A percentile compares a stretch with the other conserved stretches of the same genome.
Conservation (phyloP, 2,113 vertebrate species). For the Corvus hawaiiensis region DNA sequence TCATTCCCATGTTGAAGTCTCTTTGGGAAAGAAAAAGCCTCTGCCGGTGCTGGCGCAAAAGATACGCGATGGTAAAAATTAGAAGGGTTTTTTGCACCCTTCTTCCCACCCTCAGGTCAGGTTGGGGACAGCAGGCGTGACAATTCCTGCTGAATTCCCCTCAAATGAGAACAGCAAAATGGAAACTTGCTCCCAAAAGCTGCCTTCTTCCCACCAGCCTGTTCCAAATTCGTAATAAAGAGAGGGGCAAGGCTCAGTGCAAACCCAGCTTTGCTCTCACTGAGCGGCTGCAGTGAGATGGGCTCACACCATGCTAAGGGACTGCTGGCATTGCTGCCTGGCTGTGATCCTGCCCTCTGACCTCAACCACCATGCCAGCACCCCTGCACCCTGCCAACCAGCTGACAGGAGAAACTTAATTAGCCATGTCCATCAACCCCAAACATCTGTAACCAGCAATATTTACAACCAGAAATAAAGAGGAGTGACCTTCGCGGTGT, state of each 20-base stretch:
- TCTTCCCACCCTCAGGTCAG: not conserved
- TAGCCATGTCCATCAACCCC: constrained; percentile 31
- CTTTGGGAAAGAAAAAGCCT: not conserved
- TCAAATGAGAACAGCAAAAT: not conserved
- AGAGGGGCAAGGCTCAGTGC: not conserved
- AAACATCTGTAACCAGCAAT: constrained; percentile 63
- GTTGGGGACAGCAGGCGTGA: not conserved
- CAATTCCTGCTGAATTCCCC: not conserved
- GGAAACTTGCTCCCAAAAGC: not conserved
- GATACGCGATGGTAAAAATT: not conserved
- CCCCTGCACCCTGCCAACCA: constrained; percentile 17
- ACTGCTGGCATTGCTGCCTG: fast-evolving
- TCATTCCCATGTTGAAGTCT: not conserved
- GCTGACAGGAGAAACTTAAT: constrained; percentile 39
- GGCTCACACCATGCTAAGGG: fast-evolving
- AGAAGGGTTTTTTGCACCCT: not conserved
- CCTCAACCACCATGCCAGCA: not conserved
- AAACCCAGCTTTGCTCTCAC: not conserved
- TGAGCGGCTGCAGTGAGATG: not conserved
- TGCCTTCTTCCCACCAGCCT: not conserved
- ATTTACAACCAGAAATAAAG: constrained; percentile 69
- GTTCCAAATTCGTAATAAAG: not conserved
- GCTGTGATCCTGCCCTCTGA: not conserved
- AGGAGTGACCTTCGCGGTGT: constrained; percentile 60
- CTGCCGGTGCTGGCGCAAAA: not conserved